These are phyloP conservation scores for Aquatica leii DNA, from an alignment of 2,888 invertebrate species.

Conservation along the genomic window DNA sequence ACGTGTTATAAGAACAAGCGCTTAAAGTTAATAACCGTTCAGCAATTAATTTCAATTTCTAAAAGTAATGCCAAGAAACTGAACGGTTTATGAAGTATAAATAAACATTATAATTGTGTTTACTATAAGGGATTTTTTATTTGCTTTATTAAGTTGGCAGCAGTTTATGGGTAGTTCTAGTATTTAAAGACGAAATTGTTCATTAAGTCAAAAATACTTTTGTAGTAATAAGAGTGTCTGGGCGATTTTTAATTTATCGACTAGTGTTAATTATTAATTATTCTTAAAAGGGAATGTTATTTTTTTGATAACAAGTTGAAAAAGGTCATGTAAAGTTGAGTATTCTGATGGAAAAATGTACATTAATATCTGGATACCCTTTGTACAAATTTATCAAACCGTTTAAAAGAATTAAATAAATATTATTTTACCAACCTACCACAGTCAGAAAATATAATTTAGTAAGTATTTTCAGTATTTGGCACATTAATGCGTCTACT, in stretches of 20 bases:
- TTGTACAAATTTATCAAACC: slow-evolving; percentile 21
- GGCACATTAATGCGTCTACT: slow-evolving; percentile 25
- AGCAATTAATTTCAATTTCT: slow-evolving; percentile 38
- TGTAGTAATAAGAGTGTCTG: slow-evolving; percentile 1
- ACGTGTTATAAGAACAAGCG: slow-evolving; percentile 24
- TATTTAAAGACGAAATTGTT: slow-evolving; percentile 48
- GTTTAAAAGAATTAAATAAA: slow-evolving; percentile 12
- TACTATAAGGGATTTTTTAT: slow-evolving; percentile 32
- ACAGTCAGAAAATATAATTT: slow-evolving; percentile 17
- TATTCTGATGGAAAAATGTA: slow-evolving; percentile 23
- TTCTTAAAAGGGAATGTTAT: slow-evolving; percentile 43
- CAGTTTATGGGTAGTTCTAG: slow-evolving; percentile 47
- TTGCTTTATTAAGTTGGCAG: slow-evolving; percentile 47
- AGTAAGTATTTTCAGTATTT: slow-evolving; percentile 23
- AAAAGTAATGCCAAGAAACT: slow-evolving; percentile 35
- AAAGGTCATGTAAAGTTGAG: slow-evolving; percentile 32
- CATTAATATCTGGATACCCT: slow-evolving; percentile 23
- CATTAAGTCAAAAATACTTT: slow-evolving; percentile 28
- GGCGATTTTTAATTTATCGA: slow-evolving; percentile 31
- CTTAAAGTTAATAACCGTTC: slow-evolving; percentile 36
- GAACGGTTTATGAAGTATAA: slow-evolving; percentile 44
- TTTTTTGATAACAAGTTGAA: slow-evolving; percentile 29
- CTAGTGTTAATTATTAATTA: slow-evolving; percentile 53
- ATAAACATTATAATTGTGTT: slow-evolving; percentile 49
- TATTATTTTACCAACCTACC: slow-evolving; percentile 24